These are phyloP conservation scores for Diacarnus erythraeanus DNA, from an alignment of 37 sponge, comb jelly and placozoan genomes.

Conservation along the genomic window DNA sequence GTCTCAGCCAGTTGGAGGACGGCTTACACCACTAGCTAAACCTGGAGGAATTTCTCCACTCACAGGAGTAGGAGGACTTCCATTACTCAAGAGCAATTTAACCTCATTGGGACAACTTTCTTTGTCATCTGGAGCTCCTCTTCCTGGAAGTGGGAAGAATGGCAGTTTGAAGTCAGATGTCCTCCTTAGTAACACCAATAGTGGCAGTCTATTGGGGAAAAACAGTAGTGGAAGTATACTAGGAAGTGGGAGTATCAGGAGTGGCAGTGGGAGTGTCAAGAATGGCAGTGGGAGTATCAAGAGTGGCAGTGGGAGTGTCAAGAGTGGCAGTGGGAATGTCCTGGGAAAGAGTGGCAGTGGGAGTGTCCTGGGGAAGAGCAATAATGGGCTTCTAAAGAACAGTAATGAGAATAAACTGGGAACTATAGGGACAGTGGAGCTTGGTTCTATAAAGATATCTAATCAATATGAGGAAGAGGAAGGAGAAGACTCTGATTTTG, in stretches of 20 bases:
- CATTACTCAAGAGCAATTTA: neutral
- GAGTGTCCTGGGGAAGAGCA: neutral
- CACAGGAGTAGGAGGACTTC: neutral
- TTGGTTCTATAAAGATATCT: slow-evolving; percentile 43
- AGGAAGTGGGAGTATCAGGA: neutral
- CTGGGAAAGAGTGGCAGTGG: neutral
- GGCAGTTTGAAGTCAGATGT: neutral
- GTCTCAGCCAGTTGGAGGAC: neutral
- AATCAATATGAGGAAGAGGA: slow-evolving; percentile 76
- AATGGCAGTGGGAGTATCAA: neutral
- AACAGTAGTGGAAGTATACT: neutral
- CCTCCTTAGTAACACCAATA: neutral
- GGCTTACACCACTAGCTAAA: neutral
- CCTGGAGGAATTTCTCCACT: neutral
- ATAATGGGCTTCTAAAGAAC: too few species aligned
- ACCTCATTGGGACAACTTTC: neutral
- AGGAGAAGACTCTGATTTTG: slow-evolving; percentile 34
- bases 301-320: neutral
- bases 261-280: neutral
- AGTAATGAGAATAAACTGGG: neutral
- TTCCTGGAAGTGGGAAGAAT: neutral
- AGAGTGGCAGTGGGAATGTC: neutral
- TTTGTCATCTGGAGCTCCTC: neutral
- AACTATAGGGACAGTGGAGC: neutral
- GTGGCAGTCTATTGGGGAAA: neutral